Base-by-base conservation (phyloP, 1,140 invertebrate species). In the Chionoecetes opilio region DNA sequence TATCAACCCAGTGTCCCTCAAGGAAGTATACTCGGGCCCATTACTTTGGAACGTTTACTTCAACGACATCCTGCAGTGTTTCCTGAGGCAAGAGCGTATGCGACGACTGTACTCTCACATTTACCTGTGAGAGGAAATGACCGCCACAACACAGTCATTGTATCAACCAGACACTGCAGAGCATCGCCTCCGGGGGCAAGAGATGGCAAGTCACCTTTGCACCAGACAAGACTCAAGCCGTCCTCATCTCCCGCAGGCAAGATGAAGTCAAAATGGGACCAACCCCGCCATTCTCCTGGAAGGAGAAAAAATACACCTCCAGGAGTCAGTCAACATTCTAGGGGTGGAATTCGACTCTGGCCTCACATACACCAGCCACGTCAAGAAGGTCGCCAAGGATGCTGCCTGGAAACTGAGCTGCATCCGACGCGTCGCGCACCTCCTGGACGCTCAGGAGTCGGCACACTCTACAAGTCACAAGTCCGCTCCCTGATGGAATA, bases 131-230 rank as follows among this genome's bases (percentile, higher is more conserved):
- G 84, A 32, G 84, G 31, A n/a, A 86, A 32, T 9, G 84, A 86
- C 2, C 6, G 31, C 35, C 84, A 86, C 31, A 32, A 32, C 31
- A 37, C 29, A 37, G 84, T 37, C 84, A 32, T 34, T 31, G 21
- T 31, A 86, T 37, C 84, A 86, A 86, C 26, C 29, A 86, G 26
- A 11, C 31, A 86, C 31, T 86, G 31, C 31, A 86, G 9, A 86
- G 8, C 21, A 37, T 86, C 31, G 8, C 31, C 31, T 32, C 31
- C 84, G 17, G 84, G 84, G 21, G 84, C 35, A 32, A 34, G 8
- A 32, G 84, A 37, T 86, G 41, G 84, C 84, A 86, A 32, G 29
- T 86, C 8, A 86, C 31, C 35, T 37, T 86, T 21, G 84, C 84
- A 8, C 84, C 31, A 14, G 84, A 86, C 5, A 86, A 14, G 29